A percentile compares a stretch with the other conserved stretches of the same genome.
Conservation (phyloP, 2,888 invertebrate species). For the Volucella inanis region DNA sequence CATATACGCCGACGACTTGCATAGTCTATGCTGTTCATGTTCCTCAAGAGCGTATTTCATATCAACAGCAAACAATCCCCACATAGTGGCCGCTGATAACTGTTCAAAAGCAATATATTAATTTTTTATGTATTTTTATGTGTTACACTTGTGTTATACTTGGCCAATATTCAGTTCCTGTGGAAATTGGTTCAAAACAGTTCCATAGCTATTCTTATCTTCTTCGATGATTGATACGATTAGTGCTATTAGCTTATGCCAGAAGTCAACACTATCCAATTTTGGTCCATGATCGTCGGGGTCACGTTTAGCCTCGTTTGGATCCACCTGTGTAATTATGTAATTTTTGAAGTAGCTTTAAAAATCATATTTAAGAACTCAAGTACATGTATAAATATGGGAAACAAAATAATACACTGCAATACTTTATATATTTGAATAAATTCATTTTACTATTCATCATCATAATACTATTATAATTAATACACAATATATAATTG, state of each 20-base stretch:
- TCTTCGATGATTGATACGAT: constrained; percentile 99
- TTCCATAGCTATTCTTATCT: constrained; percentile 98
- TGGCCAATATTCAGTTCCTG: constrained; percentile 99
- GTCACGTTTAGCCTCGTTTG: constrained; percentile 94
- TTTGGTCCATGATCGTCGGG: constrained; percentile 94
- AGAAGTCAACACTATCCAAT: constrained; percentile 96
- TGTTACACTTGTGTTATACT: constrained; percentile 83
- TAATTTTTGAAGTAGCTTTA: neutral
- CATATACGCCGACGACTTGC: constrained; percentile 99
- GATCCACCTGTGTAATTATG: constrained; percentile 87
- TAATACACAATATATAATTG: no score
- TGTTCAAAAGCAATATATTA: constrained; percentile 80
- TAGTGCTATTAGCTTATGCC: constrained; percentile 98
- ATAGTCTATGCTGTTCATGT: constrained; percentile 96
- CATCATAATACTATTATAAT: no score
- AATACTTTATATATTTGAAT: no score
- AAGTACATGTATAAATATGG: no score
- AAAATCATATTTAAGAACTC: no score
- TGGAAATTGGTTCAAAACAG: constrained; percentile 99
- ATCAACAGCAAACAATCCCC: constrained; percentile 97
- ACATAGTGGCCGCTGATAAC: constrained; percentile 98
- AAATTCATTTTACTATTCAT: no score
- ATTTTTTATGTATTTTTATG: constrained; percentile 1
- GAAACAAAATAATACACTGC: no score
- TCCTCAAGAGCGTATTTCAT: constrained; percentile 99